Base-by-base conservation (phyloP, 2,888 invertebrate genomes). In the Sarcophaga carnaria region DNA sequence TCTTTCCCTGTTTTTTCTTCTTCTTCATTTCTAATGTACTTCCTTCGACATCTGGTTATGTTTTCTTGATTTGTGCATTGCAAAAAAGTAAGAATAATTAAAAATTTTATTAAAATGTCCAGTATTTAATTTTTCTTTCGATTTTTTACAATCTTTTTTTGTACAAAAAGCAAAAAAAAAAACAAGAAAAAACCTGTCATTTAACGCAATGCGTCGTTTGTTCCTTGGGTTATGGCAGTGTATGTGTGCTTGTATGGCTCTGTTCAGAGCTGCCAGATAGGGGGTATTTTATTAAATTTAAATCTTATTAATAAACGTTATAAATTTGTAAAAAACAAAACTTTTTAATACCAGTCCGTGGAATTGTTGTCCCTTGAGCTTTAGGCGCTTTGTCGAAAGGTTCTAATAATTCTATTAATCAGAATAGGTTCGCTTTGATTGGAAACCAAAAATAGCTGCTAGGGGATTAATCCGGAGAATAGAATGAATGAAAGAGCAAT, bases 161-260 rank as follows among this genome's bases (percentile, higher is more conserved):
- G 54, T 62, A 49, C 14, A 49, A 14, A 14, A 49, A 49, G 1
- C 0, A 4, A 14, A 4, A 14, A 49, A 49, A 49, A 49, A 72
- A 83, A 75, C 62, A 17, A 20, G 45, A 74, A 77, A 10, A 75
- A 76, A 64, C 22, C 45, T 85, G 63, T 12, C 47, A 45, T 79
- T 70, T 71, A 83, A 87, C 78, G 83, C 81, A 87, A 79, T 84
- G 81, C 80, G 70, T 84, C 63, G 77, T 81, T 71, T 10, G 54
- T 71, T 85, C 71, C 75, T 71, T 79, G 64, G 64, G 27, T 37
- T 47, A 49, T 60, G 45, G 22, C 59, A 67, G 67, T 75, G 47
- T 70, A 64, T 79, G 76, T 49, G 63, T 72, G 63, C 54, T 20
- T 22, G 54, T 77, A 27, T 25, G n/a, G 11, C 4, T 60, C 10